These are phyloP conservation scores for Thereva unica DNA, from an alignment of 2,888 invertebrate species.

Conservation along the genomic window DNA sequence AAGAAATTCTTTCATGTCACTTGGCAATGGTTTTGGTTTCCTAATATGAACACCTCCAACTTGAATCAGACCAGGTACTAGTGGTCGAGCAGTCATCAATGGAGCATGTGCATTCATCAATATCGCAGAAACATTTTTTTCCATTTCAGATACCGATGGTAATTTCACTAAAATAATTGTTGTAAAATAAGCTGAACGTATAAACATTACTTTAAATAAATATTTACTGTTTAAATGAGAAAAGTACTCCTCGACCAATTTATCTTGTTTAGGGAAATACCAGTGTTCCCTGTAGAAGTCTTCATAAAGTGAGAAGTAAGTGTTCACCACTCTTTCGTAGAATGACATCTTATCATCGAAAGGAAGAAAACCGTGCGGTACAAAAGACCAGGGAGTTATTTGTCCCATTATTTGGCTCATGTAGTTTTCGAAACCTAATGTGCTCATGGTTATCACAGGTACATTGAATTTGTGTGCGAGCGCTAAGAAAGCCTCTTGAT, in stretches of 20 bases:
- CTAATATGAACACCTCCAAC: slow-evolving; percentile 64
- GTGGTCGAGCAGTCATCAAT: slow-evolving; percentile 58
- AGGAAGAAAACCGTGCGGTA: slow-evolving; percentile 58
- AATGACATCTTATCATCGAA: slow-evolving; percentile 62
- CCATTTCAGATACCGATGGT: slow-evolving; percentile 57
- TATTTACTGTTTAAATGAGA: slow-evolving; percentile 48
- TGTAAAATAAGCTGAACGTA: no score
- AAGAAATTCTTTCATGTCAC: slow-evolving; percentile 56
- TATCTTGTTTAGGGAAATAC: slow-evolving; percentile 55
- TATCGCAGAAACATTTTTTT: slow-evolving; percentile 58
- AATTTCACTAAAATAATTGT: slow-evolving; percentile 47
- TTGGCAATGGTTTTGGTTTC: slow-evolving; percentile 51
- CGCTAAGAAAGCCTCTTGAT: slow-evolving; percentile 58
- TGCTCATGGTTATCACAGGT: slow-evolving; percentile 56
- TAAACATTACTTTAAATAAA: neutral
- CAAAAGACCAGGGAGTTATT: slow-evolving; percentile 59
- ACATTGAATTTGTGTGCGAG: slow-evolving; percentile 55
- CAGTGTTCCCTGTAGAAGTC: slow-evolving; percentile 49
- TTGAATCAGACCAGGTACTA: slow-evolving; percentile 58
- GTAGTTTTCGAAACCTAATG: slow-evolving; percentile 58
- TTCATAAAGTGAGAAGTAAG: slow-evolving; percentile 53
- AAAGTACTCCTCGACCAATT: slow-evolving; percentile 51
- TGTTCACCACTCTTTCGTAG: slow-evolving; percentile 61
- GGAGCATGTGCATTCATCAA: slow-evolving; percentile 61
- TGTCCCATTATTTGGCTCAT: slow-evolving; percentile 60